Base-by-base conservation (phyloP, 2,888 invertebrate genomes). In the Himalopsyche kuldschensis region DNA sequence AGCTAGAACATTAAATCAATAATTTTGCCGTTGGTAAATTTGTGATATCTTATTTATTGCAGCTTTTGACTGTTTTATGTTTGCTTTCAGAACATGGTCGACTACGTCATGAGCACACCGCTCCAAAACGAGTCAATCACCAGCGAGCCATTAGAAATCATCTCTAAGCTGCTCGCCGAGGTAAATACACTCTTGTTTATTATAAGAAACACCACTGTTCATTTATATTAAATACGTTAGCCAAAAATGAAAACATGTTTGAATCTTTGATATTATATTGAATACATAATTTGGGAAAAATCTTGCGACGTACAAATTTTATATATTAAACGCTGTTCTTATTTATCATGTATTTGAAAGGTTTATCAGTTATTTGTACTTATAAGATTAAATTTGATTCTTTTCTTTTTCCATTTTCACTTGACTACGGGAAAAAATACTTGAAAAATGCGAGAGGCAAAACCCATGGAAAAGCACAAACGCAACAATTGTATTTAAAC, bases 41-140 rank as follows among this genome's bases (percentile, higher is more conserved):
- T 31, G 24, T 75, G 69, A 30, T 27, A 69, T 69, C 20, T 69
- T 69, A 69, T 69, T 69, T 75, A 82, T 31, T 55, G 47, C 30
- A n/a, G 78, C 32, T 78, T 76, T 75, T 79, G 46, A 27, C 24
- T 79, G 35, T 80, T 78, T 80, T 27, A 69, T 69, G 69, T 76
- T 87, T 85, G 84, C 79, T 91, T 91, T 69, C 91, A 95, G 95
- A 93, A 93, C 86, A 93, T 96, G 93, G 95, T 96, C 79, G 95
- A 96, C 87, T 94, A 95, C 87, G 94, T 95, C 1, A 92, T 95
- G 88, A 93, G 93, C 85, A 95, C 95, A 4, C 95, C 96, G 0
- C 91, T 96, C 76, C 95, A 96, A 90, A 96, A 96, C 88, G 95
- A 95, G 86, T 93, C 93, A 87, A 94, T 96, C 55, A 94, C 94